Evolutionary conservation across 2,888 invertebrate genomes (phyloP).

Genomic region (Tolmerus cingulatus): DNA sequence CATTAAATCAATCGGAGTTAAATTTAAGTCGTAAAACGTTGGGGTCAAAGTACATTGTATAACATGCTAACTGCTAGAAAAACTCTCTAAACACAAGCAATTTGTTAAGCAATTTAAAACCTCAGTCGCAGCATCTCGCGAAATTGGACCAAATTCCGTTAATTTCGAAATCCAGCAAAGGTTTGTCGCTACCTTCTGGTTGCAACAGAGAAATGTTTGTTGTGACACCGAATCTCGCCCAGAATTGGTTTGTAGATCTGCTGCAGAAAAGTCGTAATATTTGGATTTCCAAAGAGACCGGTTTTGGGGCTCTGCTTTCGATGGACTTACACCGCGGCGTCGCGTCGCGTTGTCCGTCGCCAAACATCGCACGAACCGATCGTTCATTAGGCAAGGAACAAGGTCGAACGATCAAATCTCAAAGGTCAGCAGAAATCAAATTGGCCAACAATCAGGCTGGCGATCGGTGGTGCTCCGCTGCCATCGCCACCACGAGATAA

Average conservation of each 20-base stretch:
- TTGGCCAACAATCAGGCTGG: conserved; percentile 14
- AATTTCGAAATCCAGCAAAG: background rate
- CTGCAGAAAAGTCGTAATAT: background rate
- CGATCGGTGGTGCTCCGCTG: conserved; percentile 12
- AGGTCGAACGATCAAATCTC: conserved; percentile 30
- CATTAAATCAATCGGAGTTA: background rate
- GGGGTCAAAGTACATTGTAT: background rate
- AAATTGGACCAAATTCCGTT: background rate
- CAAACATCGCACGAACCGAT: background rate
- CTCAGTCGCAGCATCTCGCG: background rate
- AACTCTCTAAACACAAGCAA: background rate
- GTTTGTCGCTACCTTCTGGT: background rate
- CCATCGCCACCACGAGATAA: background rate
- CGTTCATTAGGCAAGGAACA: conserved; percentile 31
- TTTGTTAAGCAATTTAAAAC: background rate
- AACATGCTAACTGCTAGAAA: background rate
- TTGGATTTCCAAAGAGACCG: conserved; percentile 17
- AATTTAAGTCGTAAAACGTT: background rate
- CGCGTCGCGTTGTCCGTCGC: background rate
- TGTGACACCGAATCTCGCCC: background rate
- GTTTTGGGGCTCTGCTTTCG: background rate
- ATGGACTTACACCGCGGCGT: background rate
- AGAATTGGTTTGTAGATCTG: background rate
- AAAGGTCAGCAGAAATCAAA: conserved; percentile 37
- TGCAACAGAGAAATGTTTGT: conserved; percentile 13